Evolutionary conservation across 2,113 vertebrate species (phyloP), one percentile per base, ranked within the genome.

Genomic region (Lamprotornis superbus): DNA sequence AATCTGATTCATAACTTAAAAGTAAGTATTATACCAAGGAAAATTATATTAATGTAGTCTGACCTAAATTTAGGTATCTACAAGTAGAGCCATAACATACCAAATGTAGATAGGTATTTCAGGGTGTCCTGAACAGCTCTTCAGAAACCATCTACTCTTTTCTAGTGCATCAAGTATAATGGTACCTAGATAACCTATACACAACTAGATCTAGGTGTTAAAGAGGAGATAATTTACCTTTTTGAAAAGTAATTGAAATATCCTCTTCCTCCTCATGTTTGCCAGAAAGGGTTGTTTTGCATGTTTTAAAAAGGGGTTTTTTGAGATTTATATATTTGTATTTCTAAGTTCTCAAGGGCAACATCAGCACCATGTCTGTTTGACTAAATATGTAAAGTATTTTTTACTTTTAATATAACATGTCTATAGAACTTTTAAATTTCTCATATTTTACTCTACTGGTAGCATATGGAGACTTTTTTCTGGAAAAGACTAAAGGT

Each of bases 401-500:
- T 55, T 78, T 35, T 23, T 59, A 59, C n/a, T 80, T 74, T 77
- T 44, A 64, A 33, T 30, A 28, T 16, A 63, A 17, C 5, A 12
- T 42, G 22, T 39, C 12, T 87, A 28, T 46, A 33, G 18, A 12
- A 70, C 28, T 90, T 90, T 53, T 27, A 49, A 44, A 50, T 31
- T 63, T 79, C 15, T 60, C 49, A 31, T 56, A 31, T 93, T 69
- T n/a, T 94, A 83, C 27, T 44, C 15, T 90, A 15, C 23, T 69
- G 42, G 56, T 63, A 53, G 5, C 14, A 33, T 53, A 37, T 33
- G 44, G 17, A 77, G 27, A 52, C 65, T 91, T 97, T 97, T 70
- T 75, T 78, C 60, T 87, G 90, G 47, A 87, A 94, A 94, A 55
- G 10, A 70, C 25, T 94, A 97, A 89, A 70, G 16, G 11, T 97